Evolutionary conservation across 2,888 invertebrate species (phyloP), one percentile per base, ranked within the genome.

Genomic region (Acrocyrtus sp.): DNA sequence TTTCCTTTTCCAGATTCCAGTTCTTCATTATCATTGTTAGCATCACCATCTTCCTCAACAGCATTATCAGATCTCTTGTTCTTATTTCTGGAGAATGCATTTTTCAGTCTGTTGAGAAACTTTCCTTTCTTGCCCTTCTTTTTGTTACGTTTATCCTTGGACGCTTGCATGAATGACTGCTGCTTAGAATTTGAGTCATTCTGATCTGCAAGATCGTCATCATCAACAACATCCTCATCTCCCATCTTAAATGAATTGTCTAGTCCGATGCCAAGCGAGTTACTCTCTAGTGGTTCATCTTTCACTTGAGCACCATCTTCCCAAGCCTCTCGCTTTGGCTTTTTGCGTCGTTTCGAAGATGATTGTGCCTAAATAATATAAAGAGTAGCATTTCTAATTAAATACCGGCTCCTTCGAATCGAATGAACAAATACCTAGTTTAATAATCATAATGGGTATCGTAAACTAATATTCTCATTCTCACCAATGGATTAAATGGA

Each of bases 401-500:
- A n/a, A n/a, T n/a, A n/a, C n/a, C n/a, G n/a, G n/a, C n/a, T n/a
- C n/a, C n/a, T n/a, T n/a, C n/a, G n/a, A n/a, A n/a, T n/a, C n/a
- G n/a, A n/a, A n/a, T n/a, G n/a, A n/a, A n/a, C n/a, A n/a, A n/a
- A n/a, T n/a, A n/a, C n/a, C n/a, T n/a, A n/a, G n/a, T n/a, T n/a
- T n/a, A n/a, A n/a, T n/a, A n/a, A n/a, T n/a, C n/a, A n/a, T n/a
- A n/a, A n/a, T n/a, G n/a, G n/a, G n/a, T n/a, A n/a, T n/a, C n/a
- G n/a, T n/a, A n/a, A n/a, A n/a, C n/a, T n/a, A n/a, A n/a, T n/a
- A n/a, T n/a, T n/a, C n/a, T 57, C 8, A 56, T 4, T 45, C 43
- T 74, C 69, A 78, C 80, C 74, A 79, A 61, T 19, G 80, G 78
- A 75, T 80, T 80, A 29, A 80, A 79, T 1, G 80, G 78, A 12